Percentiles rank a stretch among this genome's conserved stretches.
These are phyloP conservation scores for Probosciger aterrimus DNA, from an alignment of 2,113 vertebrate species.

Conservation along the genomic window DNA sequence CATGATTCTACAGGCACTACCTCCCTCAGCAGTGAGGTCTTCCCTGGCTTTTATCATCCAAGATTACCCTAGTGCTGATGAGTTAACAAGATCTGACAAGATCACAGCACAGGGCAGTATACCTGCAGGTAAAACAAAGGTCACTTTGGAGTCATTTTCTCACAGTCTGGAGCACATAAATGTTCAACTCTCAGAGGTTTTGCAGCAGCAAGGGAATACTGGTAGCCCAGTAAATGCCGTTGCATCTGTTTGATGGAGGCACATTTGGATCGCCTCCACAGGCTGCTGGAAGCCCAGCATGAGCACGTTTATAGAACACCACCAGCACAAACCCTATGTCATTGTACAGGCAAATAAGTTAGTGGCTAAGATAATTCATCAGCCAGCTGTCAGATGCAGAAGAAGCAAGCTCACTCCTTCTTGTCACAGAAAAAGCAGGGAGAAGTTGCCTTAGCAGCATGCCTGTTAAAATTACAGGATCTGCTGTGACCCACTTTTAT, in stretches of 20 bases:
- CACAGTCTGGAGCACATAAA: constrained; percentile 17
- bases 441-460: background rate
- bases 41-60: constrained; percentile 22
- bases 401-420: background rate
- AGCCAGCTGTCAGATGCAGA: background rate
- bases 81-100: constrained; percentile 62
- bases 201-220: background rate
- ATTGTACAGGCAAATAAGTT: background rate
- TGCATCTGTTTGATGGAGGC: background rate
- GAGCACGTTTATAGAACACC: background rate
- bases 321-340: background rate
- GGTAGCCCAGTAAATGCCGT: background rate
- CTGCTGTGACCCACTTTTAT: accelerated
- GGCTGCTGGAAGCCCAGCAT: background rate
- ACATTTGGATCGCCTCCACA: background rate
- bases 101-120: constrained; percentile 36
- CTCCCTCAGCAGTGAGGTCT: constrained; percentile 21
- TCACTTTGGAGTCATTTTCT: constrained; percentile 26
- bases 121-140: constrained; percentile 58
- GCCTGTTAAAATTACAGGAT: background rate
- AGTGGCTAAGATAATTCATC: background rate
- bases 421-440: background rate
- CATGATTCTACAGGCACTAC: background rate
- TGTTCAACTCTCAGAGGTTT: background rate
- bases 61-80: constrained; percentile 13